A percentile compares a stretch with the other conserved stretches of the same genome.
Conservation (phyloP, 2,113 vertebrate species). For the Takifugu bimaculatus region DNA sequence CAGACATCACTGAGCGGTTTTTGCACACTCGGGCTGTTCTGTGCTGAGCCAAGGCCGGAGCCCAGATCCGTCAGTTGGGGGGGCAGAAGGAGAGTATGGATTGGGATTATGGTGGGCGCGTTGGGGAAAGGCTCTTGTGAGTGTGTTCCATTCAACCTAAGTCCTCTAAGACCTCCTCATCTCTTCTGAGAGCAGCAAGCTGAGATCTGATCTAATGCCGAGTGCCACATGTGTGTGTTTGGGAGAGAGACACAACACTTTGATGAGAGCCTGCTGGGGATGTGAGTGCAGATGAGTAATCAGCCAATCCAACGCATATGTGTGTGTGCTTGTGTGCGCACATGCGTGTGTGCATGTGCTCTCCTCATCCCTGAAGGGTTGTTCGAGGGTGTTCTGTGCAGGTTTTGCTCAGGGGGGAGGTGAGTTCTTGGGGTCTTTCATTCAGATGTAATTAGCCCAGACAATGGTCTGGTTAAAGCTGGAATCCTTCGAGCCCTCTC, state of each 20-base stretch:
- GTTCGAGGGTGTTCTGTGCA: conserved; percentile 69
- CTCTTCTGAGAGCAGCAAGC: conserved; percentile 66
- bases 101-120: conserved; percentile 55
- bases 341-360: conserved; percentile 31
- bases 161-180: conserved; percentile 70
- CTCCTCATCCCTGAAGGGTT: conserved; percentile 61
- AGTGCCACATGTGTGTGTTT: conserved; percentile 62
- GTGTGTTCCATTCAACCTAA: conserved; percentile 67
- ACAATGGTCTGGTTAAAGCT: conserved; percentile 77
- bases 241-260: conserved; percentile 50
- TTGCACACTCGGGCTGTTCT: background rate
- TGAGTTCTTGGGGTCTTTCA: conserved; percentile 65
- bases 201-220: conserved; percentile 73
- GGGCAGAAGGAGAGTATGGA: conserved; percentile 50
- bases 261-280: conserved; percentile 62
- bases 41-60: conserved; percentile 40
- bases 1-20: conserved; percentile 4
- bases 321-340: background rate
- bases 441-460: conserved; percentile 76
- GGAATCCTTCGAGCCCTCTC: conserved; percentile 71
- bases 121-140: conserved; percentile 59
- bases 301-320: conserved; percentile 20
- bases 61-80: conserved; percentile 1
- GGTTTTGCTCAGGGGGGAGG: conserved; percentile 52
- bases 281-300: conserved; percentile 46